Evolutionary conservation across 2,113 vertebrate genomes (phyloP).

Genomic region (Ellobius talpinus): DNA sequence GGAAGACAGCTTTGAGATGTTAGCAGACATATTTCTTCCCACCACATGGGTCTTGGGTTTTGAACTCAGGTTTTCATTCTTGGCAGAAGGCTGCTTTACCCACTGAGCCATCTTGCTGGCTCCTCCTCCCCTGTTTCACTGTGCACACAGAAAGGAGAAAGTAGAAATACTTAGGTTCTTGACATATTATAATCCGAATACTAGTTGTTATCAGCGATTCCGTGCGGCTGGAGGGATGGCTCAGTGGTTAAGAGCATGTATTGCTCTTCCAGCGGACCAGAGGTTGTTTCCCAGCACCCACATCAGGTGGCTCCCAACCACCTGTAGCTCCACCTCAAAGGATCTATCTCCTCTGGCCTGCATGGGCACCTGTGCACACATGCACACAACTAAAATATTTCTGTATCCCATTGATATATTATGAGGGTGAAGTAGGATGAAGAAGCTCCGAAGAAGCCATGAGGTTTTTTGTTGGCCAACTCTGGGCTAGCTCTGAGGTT

Average conservation of each 20-base stretch:
- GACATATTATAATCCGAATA: neutral
- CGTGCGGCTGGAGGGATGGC: neutral
- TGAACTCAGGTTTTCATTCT: neutral
- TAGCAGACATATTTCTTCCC: neutral
- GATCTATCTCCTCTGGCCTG: neutral
- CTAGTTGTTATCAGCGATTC: neutral
- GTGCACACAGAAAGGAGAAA: constrained; percentile 12
- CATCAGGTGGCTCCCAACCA: neutral
- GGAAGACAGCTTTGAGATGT: no score
- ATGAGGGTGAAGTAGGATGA: neutral
- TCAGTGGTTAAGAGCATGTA: neutral
- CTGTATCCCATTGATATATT: neutral
- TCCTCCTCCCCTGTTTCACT: neutral
- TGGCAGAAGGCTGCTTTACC: neutral
- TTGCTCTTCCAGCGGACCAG: neutral
- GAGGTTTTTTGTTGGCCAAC: neutral
- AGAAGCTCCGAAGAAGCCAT: neutral
- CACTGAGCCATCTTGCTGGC: neutral
- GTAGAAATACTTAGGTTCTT: neutral
- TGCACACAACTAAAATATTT: neutral
- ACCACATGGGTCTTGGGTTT: neutral
- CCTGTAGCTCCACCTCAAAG: neutral
- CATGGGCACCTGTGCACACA: neutral
- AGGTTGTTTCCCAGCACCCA: neutral
- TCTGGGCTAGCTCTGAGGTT: neutral